phyloP scores from a whole-genome alignment of 2,888 invertebrate species.

The Gisinianus flammeolus region DNA sequence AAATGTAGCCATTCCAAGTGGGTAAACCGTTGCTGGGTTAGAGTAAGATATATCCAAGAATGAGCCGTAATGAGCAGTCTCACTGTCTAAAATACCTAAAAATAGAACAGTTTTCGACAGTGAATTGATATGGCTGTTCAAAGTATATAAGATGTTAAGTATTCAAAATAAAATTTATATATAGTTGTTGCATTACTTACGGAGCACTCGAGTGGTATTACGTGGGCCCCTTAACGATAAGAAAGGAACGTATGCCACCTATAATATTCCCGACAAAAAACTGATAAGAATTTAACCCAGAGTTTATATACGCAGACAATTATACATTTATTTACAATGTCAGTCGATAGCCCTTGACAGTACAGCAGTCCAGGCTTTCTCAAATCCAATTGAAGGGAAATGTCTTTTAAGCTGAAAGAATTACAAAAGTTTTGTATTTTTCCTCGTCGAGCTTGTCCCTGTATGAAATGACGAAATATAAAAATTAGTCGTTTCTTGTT shows the following conservation, averaged over 20 bases:
- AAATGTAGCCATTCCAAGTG: background rate
- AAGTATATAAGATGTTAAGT: background rate
- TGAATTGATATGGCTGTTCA: background rate
- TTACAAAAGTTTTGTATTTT: background rate
- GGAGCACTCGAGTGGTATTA: no score
- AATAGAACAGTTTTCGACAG: background rate
- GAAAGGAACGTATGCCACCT: no score
- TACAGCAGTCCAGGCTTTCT: background rate
- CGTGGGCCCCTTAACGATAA: no score
- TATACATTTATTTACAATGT: no score
- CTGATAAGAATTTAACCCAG: no score
- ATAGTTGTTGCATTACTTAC: no score
- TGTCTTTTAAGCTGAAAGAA: background rate
- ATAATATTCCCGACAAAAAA: no score
- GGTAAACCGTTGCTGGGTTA: background rate
- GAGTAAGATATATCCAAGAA: background rate
- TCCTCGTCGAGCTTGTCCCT: background rate
- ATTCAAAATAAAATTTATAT: no score
- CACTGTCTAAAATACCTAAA: background rate
- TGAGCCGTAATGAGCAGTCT: background rate
- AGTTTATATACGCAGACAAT: no score
- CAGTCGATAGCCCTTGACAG: no score
- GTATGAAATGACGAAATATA: background rate
- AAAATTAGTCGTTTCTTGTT: no score
- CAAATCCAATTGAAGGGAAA: background rate